Base-by-base conservation (phyloP, 2,888 invertebrate genomes). In the Synergus laeviventris region DNA sequence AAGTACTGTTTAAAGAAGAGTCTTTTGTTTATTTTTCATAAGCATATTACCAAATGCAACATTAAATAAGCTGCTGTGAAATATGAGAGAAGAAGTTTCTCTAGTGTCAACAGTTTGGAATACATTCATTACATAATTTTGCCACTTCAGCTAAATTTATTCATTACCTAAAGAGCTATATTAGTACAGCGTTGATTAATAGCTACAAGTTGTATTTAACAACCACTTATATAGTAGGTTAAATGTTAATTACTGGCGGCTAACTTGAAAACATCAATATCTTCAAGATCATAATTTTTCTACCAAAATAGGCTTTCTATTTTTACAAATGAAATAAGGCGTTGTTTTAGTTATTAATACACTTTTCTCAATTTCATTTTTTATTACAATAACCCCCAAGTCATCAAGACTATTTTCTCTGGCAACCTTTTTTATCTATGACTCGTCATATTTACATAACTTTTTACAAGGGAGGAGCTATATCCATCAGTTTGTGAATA, bases 201-300 rank as follows among this genome's bases (percentile, higher is more conserved):
- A n/a, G n/a, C n/a, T 49, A 36, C 45, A 70, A 70, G 11, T 11
- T 70, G 70, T 49, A 70, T 31, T 70, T 70, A 70, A 70, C n/a
- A 31, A n/a, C n/a, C 31, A 16, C 70, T 70, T 49, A 24, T 24
- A 49, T 31, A 70, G 70, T 12, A 42, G 11, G 18, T 49, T 70
- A 45, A 70, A 36, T 45, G n/a, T 16, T 49, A 70, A 70, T 70
- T 45, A 49, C 31, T 45, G 21, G 0, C 39, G 18, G 24, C 21
- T 42, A 5, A 42, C 14, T 42, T 36, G 38, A 9, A 64, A 64
- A 64, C 42, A 18, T 64, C 2, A 64, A 42, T 14, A 12, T 64
- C 7, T 18, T 21, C 1, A 62, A 38, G 18, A 21, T 42, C 21
- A 64, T 18, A 64, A 42, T 42, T 0, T 38, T 39, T 18, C 16